A percentile compares a stretch with the other conserved stretches of the same genome.
These are phyloP conservation scores for Jaculus jaculus DNA, from an alignment of 2,113 vertebrate genomes.

Conservation along the genomic window DNA sequence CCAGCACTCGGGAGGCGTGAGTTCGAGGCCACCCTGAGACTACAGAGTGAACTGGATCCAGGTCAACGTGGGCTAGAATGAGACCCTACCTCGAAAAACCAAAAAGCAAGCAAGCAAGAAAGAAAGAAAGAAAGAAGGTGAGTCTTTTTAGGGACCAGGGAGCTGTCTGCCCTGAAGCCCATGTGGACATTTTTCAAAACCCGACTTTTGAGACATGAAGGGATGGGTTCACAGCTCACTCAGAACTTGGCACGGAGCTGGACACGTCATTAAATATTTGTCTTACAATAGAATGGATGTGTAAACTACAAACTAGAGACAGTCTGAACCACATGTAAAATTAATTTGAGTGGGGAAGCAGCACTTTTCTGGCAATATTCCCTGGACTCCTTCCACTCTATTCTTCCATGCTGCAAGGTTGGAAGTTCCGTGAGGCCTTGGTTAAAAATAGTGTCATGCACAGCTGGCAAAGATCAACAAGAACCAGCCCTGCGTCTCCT, in stretches of 20 bases:
- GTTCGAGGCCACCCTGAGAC: too few relatives aligned
- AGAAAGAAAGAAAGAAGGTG: background rate
- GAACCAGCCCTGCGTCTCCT: background rate
- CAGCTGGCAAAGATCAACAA: background rate
- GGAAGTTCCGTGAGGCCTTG: background rate
- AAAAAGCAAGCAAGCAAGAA: too few relatives aligned
- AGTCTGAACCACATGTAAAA: constrained; percentile 19
- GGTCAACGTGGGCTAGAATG: too few relatives aligned
- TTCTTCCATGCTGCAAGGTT: background rate
- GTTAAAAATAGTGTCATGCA: background rate
- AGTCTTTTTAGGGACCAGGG: background rate
- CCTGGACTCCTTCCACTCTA: background rate
- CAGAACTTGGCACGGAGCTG: background rate
- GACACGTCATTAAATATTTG: constrained; percentile 3
- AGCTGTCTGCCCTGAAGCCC: rapidly evolving
- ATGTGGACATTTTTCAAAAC: background rate
- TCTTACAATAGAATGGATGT: constrained; percentile 29
- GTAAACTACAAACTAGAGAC: background rate
- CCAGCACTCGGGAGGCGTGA: too few relatives aligned
- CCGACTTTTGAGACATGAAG: background rate
- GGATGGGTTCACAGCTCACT: background rate
- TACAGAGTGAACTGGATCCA: too few relatives aligned
- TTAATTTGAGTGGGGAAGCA: constrained; percentile 15
- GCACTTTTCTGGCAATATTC: constrained; percentile 9
- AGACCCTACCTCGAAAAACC: too few relatives aligned